Evolutionary conservation across 2,888 invertebrate species (phyloP).

Genomic region (Balanococcus diminutus): DNA sequence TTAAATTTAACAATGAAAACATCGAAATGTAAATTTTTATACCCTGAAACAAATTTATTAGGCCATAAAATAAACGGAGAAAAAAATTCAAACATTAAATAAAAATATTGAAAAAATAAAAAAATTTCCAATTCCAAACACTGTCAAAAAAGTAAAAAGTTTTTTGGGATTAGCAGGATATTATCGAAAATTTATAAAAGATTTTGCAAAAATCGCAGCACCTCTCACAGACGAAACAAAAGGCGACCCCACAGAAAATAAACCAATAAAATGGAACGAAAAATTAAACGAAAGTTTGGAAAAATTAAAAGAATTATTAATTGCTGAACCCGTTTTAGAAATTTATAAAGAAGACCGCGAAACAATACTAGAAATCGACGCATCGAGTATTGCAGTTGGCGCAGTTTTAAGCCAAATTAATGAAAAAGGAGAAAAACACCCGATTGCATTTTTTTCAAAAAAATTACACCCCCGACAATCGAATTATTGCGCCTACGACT

Average conservation of each 20-base stretch:
- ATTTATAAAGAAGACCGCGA: not conserved
- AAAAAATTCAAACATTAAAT: not conserved
- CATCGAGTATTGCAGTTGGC: not conserved
- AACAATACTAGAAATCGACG: not conserved
- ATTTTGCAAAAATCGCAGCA: not conserved
- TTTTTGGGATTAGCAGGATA: not conserved
- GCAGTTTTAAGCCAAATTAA: not conserved
- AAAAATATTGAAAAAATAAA: slow-evolving; percentile 19
- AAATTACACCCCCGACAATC: not conserved
- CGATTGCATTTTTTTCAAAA: not conserved
- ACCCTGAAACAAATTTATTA: not conserved
- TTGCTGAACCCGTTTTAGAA: not conserved
- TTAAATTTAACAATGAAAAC: slow-evolving; percentile 10
- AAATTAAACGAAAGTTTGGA: not conserved
- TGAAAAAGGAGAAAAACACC: not conserved
- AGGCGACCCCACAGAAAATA: not conserved
- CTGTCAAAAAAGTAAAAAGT: slow-evolving; percentile 39
- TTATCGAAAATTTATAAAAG: not conserved
- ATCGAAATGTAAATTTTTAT: not conserved
- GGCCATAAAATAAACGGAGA: not conserved
- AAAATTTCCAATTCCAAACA: slow-evolving; percentile 23
- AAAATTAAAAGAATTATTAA: not conserved
- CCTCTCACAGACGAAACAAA: not conserved
- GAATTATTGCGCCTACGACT: not conserved
- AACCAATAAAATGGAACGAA: not conserved